Base-by-base conservation (phyloP, 2,797 vertebrate species). In the Spinibarbus caldwelli region DNA sequence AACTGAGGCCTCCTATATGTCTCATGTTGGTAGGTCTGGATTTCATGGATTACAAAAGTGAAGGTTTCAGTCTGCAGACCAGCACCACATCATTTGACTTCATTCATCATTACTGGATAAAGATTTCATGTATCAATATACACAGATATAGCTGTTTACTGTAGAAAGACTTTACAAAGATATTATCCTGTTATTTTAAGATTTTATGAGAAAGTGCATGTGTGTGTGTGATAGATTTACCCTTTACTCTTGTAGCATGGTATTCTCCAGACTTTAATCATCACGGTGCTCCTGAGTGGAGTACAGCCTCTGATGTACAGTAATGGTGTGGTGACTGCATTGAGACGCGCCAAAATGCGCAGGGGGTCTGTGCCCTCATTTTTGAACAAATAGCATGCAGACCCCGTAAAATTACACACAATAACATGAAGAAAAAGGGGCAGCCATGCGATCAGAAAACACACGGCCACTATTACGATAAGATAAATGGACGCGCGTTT, bases 401-500 rank as follows among this genome's bases (percentile, higher is more conserved):
- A 84, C 1, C 90, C 89, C 0, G 85, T 0, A 1, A 95, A 93
- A 80, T 89, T 90, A 34, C 95, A 96, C 12, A 71, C 76, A 0
- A 90, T 90, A 1, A 94, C 21, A 4, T 95, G 92, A 26, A 89
- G 26, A 78, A 95, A 95, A 52, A 96, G 88, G 0, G 95, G 95
- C 14, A 94, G 79, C 95, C 95, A 96, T 0, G 94, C 87, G 2
- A 36, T 84, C 6, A 96, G 81, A 86, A 95, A 96, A 82, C 90
- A 94, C 52, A 54, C 87, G 3, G 93, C 95, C 75, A 96, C 94
- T 19, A 95, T 83, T 14, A 96, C 57, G 0, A 96, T 95, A 45
- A 96, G 93, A 36, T 94, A 90, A 0, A 96, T 84, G 0, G 95
- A 95, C 0, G 93, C 88, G 72, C 94, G 93, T 87, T 95, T 95